Base-by-base conservation (phyloP, 53 echinoderm and acorn worm species). In the Astropecten irregularis region DNA sequence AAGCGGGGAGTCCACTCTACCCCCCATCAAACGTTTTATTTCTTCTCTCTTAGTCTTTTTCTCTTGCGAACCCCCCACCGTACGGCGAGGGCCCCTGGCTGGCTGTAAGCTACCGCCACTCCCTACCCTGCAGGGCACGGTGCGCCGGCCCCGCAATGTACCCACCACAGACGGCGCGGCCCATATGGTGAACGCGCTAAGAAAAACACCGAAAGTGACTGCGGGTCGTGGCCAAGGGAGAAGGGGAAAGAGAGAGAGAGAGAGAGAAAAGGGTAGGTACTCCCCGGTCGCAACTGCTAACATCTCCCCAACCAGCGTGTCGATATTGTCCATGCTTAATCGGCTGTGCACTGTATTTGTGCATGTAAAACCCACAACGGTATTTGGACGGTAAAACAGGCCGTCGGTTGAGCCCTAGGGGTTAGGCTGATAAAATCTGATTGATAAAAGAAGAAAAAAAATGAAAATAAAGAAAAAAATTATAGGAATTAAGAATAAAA, bases 131-230 rank as follows among this genome's bases (percentile, higher is more conserved):
- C n/a, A n/a, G n/a, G n/a, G n/a, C n/a, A n/a, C n/a, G n/a, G n/a
- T n/a, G n/a, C n/a, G n/a, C n/a, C n/a, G 68, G 39, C 46, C 68
- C 64, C 3, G n/a, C 19, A 39, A 40, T 55, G 46, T 3, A 74
- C 36, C 55, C 50, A 25, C 30, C 26, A 30, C 60, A 25, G 49
- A 61, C 79, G 61, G 79, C 60, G 61, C 61, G 79, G 60, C 61
- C 61, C 79, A 79, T 79, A 79, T 79, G 79, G 79, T 61, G 42
- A 33, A 79, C 79, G 61, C 61, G 79, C 79, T 46, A 79, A 79
- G 62, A 79, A 79, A 79, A 79, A 79, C 79, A 79, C 79, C 42
- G n/a, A 61, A 48, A 79, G 79, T 79, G 79, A 79, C 68, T 68
- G 68, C 21, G 68, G 42, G 44, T 13, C 23, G 68, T 9, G 46